These are phyloP conservation scores for Molossus alvarezi DNA, from an alignment of 2,797 vertebrate species.

Conservation along the genomic window DNA sequence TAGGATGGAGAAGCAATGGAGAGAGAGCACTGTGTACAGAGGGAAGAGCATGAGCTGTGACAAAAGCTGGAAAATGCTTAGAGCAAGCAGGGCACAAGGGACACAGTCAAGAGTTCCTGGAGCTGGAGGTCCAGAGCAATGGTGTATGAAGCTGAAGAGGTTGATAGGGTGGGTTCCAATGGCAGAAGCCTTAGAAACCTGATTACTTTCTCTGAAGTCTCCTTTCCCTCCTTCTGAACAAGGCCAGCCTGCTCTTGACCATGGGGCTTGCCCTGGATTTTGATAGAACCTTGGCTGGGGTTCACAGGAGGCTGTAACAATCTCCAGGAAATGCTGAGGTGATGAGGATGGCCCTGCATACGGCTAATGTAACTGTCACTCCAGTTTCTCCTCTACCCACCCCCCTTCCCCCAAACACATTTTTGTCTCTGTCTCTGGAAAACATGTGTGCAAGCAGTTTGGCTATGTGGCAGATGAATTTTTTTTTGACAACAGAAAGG, in stretches of 20 bases:
- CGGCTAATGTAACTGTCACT: conserved; percentile 85
- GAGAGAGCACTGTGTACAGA: background rate
- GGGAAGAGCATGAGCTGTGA: background rate
- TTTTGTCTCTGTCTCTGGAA: conserved; percentile 85
- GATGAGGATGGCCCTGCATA: conserved; percentile 81
- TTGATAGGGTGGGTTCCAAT: background rate
- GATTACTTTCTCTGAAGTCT: background rate
- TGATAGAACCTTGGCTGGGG: conserved; percentile 78
- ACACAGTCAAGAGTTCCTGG: background rate
- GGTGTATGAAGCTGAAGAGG: background rate
- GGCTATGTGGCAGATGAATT: conserved; percentile 71
- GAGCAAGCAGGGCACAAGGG: background rate
- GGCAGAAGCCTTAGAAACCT: background rate
- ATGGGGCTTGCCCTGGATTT: conserved; percentile 76
- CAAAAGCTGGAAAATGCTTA: background rate
- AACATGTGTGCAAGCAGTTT: conserved; percentile 82
- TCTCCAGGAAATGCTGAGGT: conserved; percentile 84
- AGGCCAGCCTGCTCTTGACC: conserved; percentile 79
- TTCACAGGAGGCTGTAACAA: conserved; percentile 81
- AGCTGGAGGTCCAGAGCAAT: background rate
- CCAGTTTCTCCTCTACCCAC: conserved; percentile 29
- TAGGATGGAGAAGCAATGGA: background rate
- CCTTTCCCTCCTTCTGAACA: conserved; percentile 57
- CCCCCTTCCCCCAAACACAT: conserved; percentile 76
- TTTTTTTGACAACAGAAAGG: conserved; percentile 60